Evolutionary conservation across 2,888 invertebrate species (phyloP).

Genomic region (Patella caerulea): DNA sequence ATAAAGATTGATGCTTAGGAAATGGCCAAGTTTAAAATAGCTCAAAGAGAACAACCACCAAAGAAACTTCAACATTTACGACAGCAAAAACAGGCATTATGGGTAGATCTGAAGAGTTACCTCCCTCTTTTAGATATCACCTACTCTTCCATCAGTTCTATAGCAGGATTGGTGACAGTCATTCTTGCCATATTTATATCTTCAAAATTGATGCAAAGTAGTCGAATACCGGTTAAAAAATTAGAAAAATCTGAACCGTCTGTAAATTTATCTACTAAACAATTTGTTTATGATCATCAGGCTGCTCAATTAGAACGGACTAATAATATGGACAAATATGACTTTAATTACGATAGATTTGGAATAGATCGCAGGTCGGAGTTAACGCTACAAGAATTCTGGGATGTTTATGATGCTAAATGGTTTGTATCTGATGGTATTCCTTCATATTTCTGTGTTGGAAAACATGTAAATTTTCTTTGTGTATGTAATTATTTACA

Average conservation of each 20-base stretch:
- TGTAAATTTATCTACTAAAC: conserved; percentile 31
- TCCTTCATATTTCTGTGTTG: neutral
- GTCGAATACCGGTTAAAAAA: neutral
- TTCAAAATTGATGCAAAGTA: neutral
- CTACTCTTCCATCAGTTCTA: neutral
- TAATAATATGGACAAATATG: conserved; percentile 53
- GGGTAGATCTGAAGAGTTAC: conserved; percentile 7
- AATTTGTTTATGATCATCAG: conserved; percentile 45
- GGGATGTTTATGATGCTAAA: conserved; percentile 69
- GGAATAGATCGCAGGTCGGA: conserved; percentile 59
- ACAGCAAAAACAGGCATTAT: neutral
- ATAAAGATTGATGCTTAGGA: too few relatives aligned
- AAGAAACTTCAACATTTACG: neutral
- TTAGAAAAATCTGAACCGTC: neutral
- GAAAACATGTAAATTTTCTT: neutral
- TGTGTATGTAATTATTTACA: too few relatives aligned
- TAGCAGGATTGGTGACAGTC: neutral
- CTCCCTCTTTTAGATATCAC: neutral
- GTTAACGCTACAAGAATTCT: conserved; percentile 64
- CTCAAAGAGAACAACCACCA: neutral
- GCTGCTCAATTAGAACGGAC: conserved; percentile 39
- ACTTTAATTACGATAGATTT: conserved; percentile 32
- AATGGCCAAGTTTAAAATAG: neutral
- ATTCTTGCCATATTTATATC: neutral
- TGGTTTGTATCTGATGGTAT: conserved; percentile 53